Conservation (phyloP, 2,888 invertebrate genomes). For the Brenthis hecate region DNA sequence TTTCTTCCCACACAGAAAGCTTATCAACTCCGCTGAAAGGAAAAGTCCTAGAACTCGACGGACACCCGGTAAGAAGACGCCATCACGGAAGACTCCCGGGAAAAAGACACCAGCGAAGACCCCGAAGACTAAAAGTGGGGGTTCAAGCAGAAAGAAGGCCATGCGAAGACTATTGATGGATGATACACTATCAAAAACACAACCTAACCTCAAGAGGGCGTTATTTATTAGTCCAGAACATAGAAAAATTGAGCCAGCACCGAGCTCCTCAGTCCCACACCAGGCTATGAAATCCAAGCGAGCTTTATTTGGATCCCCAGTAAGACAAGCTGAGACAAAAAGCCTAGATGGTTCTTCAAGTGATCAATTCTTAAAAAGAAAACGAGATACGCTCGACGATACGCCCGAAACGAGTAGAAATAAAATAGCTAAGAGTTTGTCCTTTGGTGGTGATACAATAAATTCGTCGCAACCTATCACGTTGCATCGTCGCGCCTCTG, state of each 20-base stretch:
- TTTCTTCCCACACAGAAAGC: conserved; percentile 78
- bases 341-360: conserved; percentile 63
- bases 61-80: conserved; percentile 76
- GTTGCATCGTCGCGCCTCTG: conserved; percentile 67
- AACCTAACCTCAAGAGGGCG: conserved; percentile 84
- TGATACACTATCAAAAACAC: conserved; percentile 59
- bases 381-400: conserved; percentile 74
- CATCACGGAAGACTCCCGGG: conserved; percentile 67
- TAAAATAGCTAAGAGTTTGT: conserved; percentile 83
- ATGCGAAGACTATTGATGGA: conserved; percentile 75
- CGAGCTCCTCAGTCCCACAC: conserved; percentile 70
- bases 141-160: conserved; percentile 84
- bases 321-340: conserved; percentile 67
- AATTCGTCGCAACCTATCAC: conserved; percentile 49
- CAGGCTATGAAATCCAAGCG: conserved; percentile 84
- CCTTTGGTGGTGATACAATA: conserved; percentile 77
- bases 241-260: conserved; percentile 55
- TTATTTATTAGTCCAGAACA: conserved; percentile 88
- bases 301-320: conserved; percentile 85
- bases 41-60: conserved; percentile 77
- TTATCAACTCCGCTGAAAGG: conserved; percentile 66
- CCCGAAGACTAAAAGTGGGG: conserved; percentile 82
- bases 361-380: conserved; percentile 70
- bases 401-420: conserved; percentile 58
- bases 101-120: conserved; percentile 82